Percentiles rank a stretch among this genome's conserved stretches.
Conservation (phyloP, 2,113 vertebrate genomes). For the Melanocharis versteri region DNA sequence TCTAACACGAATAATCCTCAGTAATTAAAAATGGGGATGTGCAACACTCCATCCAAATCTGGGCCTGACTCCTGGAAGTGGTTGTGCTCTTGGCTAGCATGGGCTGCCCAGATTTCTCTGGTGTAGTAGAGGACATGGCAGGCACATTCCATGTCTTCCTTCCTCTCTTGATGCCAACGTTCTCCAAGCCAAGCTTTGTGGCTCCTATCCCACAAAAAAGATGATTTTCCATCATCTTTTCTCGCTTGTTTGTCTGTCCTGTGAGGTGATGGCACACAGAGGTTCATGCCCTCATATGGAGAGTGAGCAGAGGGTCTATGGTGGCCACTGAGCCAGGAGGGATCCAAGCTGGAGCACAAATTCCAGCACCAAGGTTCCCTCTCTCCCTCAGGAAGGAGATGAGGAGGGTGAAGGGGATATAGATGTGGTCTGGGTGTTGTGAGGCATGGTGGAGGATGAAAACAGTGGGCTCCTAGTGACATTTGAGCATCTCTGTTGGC, state of each 20-base stretch:
- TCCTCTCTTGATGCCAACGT: not conserved
- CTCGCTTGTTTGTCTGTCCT: not conserved
- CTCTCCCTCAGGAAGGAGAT: not conserved
- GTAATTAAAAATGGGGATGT: not conserved
- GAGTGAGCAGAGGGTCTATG: not conserved
- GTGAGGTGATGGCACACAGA: accelerated
- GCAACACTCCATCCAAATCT: not conserved
- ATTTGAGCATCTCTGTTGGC: not conserved
- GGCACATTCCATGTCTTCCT: not conserved
- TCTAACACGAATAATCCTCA: not conserved
- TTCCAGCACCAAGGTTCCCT: not conserved
- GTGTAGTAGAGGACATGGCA: not conserved
- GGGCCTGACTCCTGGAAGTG: not conserved
- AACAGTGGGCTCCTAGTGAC: not conserved
- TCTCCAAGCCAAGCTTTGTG: not conserved
- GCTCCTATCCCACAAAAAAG: not conserved
- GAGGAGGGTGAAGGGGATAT: not conserved
- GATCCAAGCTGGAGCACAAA: not conserved
- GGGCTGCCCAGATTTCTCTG: not conserved
- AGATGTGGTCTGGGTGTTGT: not conserved
- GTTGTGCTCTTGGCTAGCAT: not conserved
- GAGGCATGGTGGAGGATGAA: not conserved
- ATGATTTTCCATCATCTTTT: not conserved
- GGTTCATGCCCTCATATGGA: not conserved
- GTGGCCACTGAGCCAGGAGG: not conserved